phyloP scores from a whole-genome alignment of 2,797 vertebrate genomes.

The Tenualosa ilisha region DNA sequence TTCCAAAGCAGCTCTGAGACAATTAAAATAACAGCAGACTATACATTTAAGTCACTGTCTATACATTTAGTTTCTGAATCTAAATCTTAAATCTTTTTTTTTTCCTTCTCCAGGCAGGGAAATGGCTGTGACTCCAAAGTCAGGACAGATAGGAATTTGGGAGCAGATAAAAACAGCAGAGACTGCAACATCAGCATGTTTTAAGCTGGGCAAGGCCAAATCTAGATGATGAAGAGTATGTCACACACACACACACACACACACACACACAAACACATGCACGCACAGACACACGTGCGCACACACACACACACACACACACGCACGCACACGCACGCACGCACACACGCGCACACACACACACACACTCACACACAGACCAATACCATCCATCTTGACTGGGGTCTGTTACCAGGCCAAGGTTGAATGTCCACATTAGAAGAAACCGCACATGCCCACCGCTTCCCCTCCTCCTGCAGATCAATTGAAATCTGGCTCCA shows the following conservation, averaged over 20 bases:
- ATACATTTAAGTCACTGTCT: background rate
- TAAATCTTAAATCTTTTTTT: background rate
- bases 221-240: background rate
- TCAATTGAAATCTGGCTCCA: background rate
- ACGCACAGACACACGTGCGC: background rate
- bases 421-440: background rate
- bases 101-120: background rate
- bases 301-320: conserved; percentile 15
- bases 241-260: background rate
- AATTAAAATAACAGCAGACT: background rate
- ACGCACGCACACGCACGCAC: background rate
- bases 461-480: background rate
- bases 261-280: conserved; percentile 4
- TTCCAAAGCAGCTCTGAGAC: background rate
- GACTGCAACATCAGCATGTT: background rate
- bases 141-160: background rate
- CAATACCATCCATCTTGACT: background rate
- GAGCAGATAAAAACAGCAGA: background rate
- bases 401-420: background rate
- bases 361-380: conserved; percentile 24
- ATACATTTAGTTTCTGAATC: background rate
- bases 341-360: background rate
- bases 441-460: background rate
- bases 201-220: background rate
- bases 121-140: background rate